Evolutionary conservation across 1,140 invertebrate species (phyloP), one percentile per base, ranked within the genome.

Genomic region (Zaprionus inermis): DNA sequence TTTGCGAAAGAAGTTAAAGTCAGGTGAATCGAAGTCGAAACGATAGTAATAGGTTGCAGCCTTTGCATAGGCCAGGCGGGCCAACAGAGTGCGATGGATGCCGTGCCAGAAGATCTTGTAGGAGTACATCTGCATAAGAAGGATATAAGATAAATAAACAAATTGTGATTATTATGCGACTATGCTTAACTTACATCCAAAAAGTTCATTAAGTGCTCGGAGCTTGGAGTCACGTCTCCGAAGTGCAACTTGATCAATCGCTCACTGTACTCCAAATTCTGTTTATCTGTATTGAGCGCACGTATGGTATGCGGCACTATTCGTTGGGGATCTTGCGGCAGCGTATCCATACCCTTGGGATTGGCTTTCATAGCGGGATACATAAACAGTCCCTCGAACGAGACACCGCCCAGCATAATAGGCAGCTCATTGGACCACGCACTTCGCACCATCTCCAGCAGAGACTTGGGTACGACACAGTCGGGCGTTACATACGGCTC

Each of bases 31-130:
- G 24, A 93, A 81, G 51, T 92, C 91, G 59, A 93, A 93, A 46
- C 92, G 88, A 70, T 93, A 93, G 6, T 90, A 89, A 76, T 92
- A 94, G 0, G 93, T 92, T 7, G 92, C 91, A 32, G 86, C 86
- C 3, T 60, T 79, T n/a, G 89, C 79, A 61, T 92, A 91, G 14
- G 90, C 72, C 5, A 90, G 66, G 30, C 92, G 90, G 3, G 91
- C 74, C 22, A 83, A 76, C 9, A 93, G 46, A 7, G 91, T 83
- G 52, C 91, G 83, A 63, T 93, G 77, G 16, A 93, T 83, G 32
- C 88, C 91, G 68, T 93, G 90, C 78, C 93, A 88, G 56, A 93
- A 93, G 12, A 91, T 59, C 20, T 81, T 91, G 36, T 93, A 92
- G 0, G 90, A 84, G 69, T 91, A 90, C 9, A 80, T 79, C 91